A percentile compares a stretch with the other conserved stretches of the same genome.
phyloP scores from a whole-genome alignment of 2,113 vertebrate genomes.

The Physeter macrocephalus region DNA sequence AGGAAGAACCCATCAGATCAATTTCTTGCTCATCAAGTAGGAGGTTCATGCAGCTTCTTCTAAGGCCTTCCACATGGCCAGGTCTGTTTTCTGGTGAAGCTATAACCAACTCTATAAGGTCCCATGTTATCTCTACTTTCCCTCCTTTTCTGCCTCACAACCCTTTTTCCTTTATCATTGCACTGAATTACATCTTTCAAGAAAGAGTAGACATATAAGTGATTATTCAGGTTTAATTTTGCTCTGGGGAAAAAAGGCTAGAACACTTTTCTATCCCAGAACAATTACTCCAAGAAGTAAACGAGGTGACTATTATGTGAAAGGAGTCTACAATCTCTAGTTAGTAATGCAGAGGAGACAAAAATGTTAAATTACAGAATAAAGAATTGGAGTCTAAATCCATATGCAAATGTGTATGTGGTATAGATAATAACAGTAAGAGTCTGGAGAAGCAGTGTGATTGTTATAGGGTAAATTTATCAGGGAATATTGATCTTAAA shows the following conservation, averaged over 20 bases:
- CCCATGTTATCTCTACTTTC: not conserved
- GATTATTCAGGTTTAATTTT: not conserved
- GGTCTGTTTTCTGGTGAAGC: not conserved
- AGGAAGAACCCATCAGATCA: not conserved
- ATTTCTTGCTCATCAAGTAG: not conserved
- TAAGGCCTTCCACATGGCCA: not conserved
- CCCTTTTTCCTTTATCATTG: not conserved
- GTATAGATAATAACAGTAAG: not conserved
- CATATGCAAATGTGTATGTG: not conserved
- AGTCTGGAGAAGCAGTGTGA: not conserved
- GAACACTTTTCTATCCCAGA: not conserved
- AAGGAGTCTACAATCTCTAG: not conserved
- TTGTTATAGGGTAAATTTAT: not conserved
- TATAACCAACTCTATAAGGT: no score
- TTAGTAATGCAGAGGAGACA: not conserved
- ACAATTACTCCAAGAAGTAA: not conserved
- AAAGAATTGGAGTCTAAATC: not conserved
- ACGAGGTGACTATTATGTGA: not conserved
- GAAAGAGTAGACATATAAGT: not conserved
- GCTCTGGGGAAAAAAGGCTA: not conserved
- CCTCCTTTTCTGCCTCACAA: not conserved
- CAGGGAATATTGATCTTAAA: not conserved
- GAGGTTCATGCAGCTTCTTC: not conserved
- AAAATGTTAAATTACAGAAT: not conserved
- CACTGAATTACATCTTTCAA: not conserved